These are phyloP conservation scores for Poecilia velifera DNA, from an alignment of 2,797 vertebrate genomes.

Conservation along the genomic window DNA sequence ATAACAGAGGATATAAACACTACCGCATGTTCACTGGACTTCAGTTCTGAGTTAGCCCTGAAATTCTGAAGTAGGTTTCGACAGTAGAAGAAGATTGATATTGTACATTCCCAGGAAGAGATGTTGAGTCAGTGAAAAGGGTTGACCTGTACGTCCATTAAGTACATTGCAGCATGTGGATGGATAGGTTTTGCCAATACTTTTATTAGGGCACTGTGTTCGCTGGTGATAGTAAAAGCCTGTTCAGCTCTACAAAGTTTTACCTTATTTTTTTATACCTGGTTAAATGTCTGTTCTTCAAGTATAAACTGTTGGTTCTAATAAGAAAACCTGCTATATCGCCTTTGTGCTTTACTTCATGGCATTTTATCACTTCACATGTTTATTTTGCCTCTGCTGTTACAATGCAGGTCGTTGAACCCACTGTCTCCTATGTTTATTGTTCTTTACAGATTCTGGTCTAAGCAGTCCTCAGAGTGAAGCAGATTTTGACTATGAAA, in stretches of 20 bases:
- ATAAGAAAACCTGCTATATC: slow-evolving; percentile 13
- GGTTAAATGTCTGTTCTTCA: slow-evolving; percentile 15
- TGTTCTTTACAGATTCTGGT: slow-evolving; percentile 97
- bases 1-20: not conserved
- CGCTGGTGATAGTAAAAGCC: slow-evolving; percentile 16
- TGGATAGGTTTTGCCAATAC: not conserved
- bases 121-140: not conserved
- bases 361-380: slow-evolving; percentile 50
- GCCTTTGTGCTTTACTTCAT: slow-evolving; percentile 40
- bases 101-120: not conserved
- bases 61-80: not conserved
- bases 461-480: slow-evolving; percentile 97
- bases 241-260: slow-evolving; percentile 24
- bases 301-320: slow-evolving; percentile 24
- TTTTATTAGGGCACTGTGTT: slow-evolving; percentile 3
- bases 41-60: not conserved
- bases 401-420: slow-evolving; percentile 65
- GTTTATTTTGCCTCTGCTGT: slow-evolving; percentile 66
- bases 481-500: slow-evolving; percentile 96
- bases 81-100: not conserved
- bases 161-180: not conserved
- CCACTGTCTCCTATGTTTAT: slow-evolving; percentile 86
- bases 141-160: not conserved
- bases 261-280: slow-evolving; percentile 37
- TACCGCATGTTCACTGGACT: not conserved